phyloP scores from a whole-genome alignment of 1,140 invertebrate species.

The Sycophila sp. region DNA sequence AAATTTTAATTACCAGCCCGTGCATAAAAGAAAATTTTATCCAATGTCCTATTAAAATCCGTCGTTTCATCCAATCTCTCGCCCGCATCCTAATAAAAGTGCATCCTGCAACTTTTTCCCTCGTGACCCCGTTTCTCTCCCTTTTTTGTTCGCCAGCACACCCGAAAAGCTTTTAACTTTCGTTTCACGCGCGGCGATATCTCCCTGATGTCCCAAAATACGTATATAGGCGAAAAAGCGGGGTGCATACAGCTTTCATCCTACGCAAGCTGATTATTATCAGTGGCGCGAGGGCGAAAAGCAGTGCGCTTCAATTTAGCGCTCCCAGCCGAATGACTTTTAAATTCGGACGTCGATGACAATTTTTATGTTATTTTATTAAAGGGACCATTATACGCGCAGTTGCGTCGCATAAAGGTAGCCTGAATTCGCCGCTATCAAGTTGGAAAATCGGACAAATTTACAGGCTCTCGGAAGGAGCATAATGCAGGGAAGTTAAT shows the following conservation, averaged over 20 bases:
- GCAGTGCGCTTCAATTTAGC: background rate
- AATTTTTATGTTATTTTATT: no score
- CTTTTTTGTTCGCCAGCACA: background rate
- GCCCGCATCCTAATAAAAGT: background rate
- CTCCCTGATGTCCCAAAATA: background rate
- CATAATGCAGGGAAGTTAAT: no score
- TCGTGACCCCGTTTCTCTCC: background rate
- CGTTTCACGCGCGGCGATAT: background rate
- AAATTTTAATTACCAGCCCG: no score
- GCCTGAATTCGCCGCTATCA: background rate
- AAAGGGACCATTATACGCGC: no score
- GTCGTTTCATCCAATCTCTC: background rate
- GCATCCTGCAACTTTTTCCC: conserved; percentile 4
- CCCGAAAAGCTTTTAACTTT: conserved; percentile 24
- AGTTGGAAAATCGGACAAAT: background rate
- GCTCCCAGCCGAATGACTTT: no score
- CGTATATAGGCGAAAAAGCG: background rate
- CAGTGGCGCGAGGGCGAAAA: background rate
- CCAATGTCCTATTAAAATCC: no score
- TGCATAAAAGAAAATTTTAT: no score
- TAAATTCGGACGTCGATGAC: no score
- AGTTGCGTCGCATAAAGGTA: no score
- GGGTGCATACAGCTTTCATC: no score
- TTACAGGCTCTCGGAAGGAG: conserved; percentile 13
- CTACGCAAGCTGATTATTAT: conserved; percentile 2